Base-by-base conservation (phyloP, 1,140 invertebrate genomes). In the Trachymyrmex septentrionalis region DNA sequence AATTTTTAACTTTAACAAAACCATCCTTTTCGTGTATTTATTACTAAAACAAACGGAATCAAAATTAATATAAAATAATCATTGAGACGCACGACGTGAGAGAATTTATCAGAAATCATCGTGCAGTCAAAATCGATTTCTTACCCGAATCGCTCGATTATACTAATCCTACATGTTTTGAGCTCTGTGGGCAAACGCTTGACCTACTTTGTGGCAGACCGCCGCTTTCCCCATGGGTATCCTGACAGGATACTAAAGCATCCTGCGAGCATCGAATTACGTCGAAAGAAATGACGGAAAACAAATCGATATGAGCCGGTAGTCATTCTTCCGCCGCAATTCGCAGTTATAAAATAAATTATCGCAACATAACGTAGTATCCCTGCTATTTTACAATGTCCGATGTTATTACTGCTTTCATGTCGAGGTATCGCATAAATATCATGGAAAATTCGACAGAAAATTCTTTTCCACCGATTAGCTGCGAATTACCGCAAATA, bases 121-220 rank as follows among this genome's bases (percentile, higher is more conserved):
- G 53, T 50, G 69, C 75, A 90, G 73, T 87, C 88, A 87, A 89
- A 89, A 89, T 85, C 34, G 34, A 67, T 87, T 89, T 89, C 50
- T 77, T 84, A 34, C 59, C 75, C 72, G 80, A 73, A 10, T 81
- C 64, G 55, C 66, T 64, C 80, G 72, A 87, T 92, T 92, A 92
- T 92, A 89, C 85, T 92, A 92, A 92, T 92, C 91, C 81, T 27
- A 50, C 76, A 30, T 88, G 86, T 88, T 91, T 92, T 91, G 91
- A 89, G 85, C 86, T 86, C 76, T 86, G 82, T 90, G 87, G 57
- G 72, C 75, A 53, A 75, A 80, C 82, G 69, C 10, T 86, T 76
- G 89, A 90, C 86, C 91, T 88, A 88, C 85, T 86, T 89, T 84
- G 27, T 69, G 64, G 71, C 76, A 76, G 50, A 82, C 85, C 87